Base-by-base conservation (phyloP, 2,888 invertebrate genomes). In the Cremastobaeus sp. region DNA sequence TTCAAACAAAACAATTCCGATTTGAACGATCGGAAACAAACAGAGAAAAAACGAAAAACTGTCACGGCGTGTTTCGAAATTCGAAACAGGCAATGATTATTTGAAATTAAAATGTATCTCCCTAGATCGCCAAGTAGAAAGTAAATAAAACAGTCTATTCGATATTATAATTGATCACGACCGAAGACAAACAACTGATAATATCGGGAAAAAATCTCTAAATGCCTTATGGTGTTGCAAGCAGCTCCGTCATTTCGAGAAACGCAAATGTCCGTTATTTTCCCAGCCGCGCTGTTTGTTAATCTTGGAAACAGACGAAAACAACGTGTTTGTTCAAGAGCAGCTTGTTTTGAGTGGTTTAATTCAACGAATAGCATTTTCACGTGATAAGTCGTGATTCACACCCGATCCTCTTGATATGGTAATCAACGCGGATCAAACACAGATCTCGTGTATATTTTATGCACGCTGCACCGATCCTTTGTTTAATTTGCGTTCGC, bases 301-400 rank as follows among this genome's bases (percentile, higher is more conserved):
- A 43, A 68, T 45, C 41, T 3, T 8, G 32, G 50, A 15, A 25
- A 32, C 32, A 37, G 37, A 54, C 55, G 43, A 47, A 70, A 70
- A 70, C 62, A 62, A 62, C 55, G 48, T 70, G 70, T 62, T 70
- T 69, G 47, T 48, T 34, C 39, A 45, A 32, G 17, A 25, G 32
- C 9, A 54, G 34, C 54, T 15, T 41, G 28, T 50, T 48, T 48
- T 30, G 55, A 55, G 30, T 30, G 20, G 25, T 41, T 43, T 39
- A 62, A 64, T 64, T 39, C 41, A 60, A 25, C 39, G 69, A 54
- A 59, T 68, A 43, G 32, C 48, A 52, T 64, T 62, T 57, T 30
- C 28, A 39, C 43, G 34, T 39, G 70, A 41, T 55, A 62, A 14
- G 12, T 48, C 39, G 34, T 62, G 47, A 62, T 60, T 70, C 69